A percentile compares a stretch with the other conserved stretches of the same genome.
phyloP scores from a whole-genome alignment of 2,888 invertebrate species.

The Cryptus viduatorius region DNA sequence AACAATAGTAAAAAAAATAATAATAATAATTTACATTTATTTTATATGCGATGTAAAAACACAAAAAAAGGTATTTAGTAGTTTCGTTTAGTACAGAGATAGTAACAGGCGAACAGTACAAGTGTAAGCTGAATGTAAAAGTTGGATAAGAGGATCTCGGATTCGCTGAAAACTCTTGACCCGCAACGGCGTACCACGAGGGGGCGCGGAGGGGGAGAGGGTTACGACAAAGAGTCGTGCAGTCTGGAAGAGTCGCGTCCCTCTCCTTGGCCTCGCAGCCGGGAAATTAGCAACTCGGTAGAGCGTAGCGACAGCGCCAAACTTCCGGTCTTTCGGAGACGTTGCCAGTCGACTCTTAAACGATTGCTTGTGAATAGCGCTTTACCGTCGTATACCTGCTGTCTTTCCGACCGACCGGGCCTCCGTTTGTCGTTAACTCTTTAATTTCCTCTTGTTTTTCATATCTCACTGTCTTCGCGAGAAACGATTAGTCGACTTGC shows the following conservation, averaged over 20 bases:
- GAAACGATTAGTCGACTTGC: conserved; percentile 13
- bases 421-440: conserved; percentile 50
- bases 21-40: too few relatives aligned
- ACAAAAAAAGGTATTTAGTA: too few relatives aligned
- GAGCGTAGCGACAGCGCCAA: conserved; percentile 56
- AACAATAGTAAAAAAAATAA: too few relatives aligned
- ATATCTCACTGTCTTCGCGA: conserved; percentile 19
- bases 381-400: conserved; percentile 56
- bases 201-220: neutral
- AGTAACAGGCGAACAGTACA: neutral
- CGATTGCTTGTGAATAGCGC: conserved; percentile 60
- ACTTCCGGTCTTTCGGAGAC: conserved; percentile 65
- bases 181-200: conserved; percentile 48
- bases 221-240: conserved; percentile 18
- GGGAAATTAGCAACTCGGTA: conserved; percentile 66
- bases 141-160: conserved; percentile 14
- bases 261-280: conserved; percentile 46
- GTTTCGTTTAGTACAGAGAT: too few relatives aligned
- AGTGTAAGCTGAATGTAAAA: neutral
- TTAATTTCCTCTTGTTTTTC: conserved; percentile 27
- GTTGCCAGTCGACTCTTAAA: conserved; percentile 49
- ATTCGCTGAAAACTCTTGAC: conserved; percentile 50
- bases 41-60: too few relatives aligned
- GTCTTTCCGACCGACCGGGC: conserved; percentile 29
- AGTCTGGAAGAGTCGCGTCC: conserved; percentile 27